Evolutionary conservation across 2,888 invertebrate species (phyloP).

Genomic region (Itoplectis maculator): DNA sequence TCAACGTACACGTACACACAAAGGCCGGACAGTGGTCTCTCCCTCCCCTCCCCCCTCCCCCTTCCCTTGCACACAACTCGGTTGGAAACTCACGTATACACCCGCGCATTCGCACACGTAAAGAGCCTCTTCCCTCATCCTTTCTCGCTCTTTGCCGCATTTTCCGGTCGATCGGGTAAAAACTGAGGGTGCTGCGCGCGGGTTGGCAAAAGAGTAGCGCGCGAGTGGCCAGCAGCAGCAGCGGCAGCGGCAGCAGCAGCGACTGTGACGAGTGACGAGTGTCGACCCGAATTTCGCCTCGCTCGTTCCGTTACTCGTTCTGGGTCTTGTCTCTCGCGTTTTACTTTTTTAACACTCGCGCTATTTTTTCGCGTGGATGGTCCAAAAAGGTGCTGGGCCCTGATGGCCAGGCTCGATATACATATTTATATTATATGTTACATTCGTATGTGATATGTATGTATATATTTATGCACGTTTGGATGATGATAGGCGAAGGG

Average conservation of each 20-base stretch:
- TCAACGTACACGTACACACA: not conserved
- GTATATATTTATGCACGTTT: too few relatives aligned
- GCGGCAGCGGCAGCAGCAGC: slow-evolving; percentile 4
- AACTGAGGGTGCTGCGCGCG: slow-evolving; percentile 59
- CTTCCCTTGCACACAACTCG: not conserved
- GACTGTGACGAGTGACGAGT: slow-evolving; percentile 56
- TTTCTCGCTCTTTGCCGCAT: slow-evolving; percentile 60
- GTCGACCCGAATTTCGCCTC: slow-evolving; percentile 63
- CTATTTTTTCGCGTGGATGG: slow-evolving; percentile 12
- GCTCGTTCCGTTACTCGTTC: slow-evolving; percentile 37
- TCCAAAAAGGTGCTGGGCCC: too few relatives aligned
- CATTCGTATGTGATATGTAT: too few relatives aligned
- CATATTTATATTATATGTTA: too few relatives aligned
- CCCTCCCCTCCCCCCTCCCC: too few relatives aligned
- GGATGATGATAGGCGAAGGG: not conserved
- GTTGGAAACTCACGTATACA: not conserved
- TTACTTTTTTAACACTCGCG: not conserved
- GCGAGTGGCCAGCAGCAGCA: slow-evolving; percentile 19
- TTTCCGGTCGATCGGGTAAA: slow-evolving; percentile 70
- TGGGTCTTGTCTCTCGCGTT: slow-evolving; percentile 20
- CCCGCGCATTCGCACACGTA: not conserved
- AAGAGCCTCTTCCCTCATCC: slow-evolving; percentile 34
- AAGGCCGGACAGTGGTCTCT: slow-evolving; percentile 24
- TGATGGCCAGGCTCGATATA: not conserved
- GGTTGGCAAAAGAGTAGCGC: slow-evolving; percentile 49